Percentiles rank a stretch among this genome's conserved stretches.
Evolutionary conservation across 2,113 vertebrate species (phyloP).

Genomic region (Maylandia zebra): DNA sequence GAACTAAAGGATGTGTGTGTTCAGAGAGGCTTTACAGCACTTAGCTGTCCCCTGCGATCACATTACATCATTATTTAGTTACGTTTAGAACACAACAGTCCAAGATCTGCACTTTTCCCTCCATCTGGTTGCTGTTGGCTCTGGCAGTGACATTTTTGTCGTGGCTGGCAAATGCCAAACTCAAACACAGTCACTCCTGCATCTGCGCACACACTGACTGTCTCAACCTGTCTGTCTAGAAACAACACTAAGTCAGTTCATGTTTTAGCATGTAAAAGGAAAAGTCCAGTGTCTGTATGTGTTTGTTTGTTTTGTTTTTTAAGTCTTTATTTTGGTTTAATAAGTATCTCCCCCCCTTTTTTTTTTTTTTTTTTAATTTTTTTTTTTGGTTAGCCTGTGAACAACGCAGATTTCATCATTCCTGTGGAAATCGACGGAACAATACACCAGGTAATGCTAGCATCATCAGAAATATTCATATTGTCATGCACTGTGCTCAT

Average conservation of each 20-base stretch:
- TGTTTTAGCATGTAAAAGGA: neutral
- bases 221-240: neutral
- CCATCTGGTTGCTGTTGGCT: constrained; percentile 1
- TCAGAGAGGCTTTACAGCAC: neutral
- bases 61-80: neutral
- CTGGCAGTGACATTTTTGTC: neutral
- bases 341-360: neutral
- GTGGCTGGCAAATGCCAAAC: neutral
- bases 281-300: neutral
- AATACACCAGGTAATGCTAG: constrained; percentile 80
- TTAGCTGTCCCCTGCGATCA: neutral
- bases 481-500: neutral
- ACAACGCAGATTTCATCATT: constrained; percentile 94
- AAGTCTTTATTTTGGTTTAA: neutral
- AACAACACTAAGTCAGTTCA: neutral
- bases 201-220: neutral
- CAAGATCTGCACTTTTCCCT: neutral
- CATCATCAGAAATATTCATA: neutral
- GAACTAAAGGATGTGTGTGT: neutral
- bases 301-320: neutral
- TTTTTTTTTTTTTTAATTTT: neutral
- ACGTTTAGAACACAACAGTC: neutral
- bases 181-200: neutral
- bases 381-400: constrained; percentile 76
- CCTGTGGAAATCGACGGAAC: constrained; percentile 90